Base-by-base conservation (phyloP, 1,140 invertebrate species). In the Drosophila melanogaster region DNA sequence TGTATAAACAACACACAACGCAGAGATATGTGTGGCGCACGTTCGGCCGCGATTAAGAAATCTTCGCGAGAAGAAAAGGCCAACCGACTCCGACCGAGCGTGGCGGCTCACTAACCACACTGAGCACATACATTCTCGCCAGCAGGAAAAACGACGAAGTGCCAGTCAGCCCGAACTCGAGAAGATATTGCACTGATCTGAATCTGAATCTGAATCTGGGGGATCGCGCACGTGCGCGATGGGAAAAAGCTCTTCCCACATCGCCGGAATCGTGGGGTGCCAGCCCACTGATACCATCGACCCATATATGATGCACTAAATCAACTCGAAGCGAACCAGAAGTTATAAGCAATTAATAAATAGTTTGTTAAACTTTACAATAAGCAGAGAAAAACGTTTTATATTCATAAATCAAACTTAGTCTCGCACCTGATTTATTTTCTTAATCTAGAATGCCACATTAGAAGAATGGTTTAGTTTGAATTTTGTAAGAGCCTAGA, bases 21-120 rank as follows among this genome's bases (percentile, higher is more conserved):
- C 26, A 59, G 61, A 37, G 37, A 60, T 59, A 17, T 57, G 33
- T 19, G 40, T 19, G 41, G 83, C 51, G 56, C 79, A 87, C 83
- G 83, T 83, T 79, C 76, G 24, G 24, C 60, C 65, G 30, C 58
- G 64, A 61, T 46, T 33, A 51, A 22, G 53, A 75, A 59, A 72
- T 47, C 22, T 57, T 58, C 61, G 66, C 46, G 62, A 61, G 40
- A 47, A 53, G 73, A 84, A 49, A 57, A 70, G 61, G 43, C 55
- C 64, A 70, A 71, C 69, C 76, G 59, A 69, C 71, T 65, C 44
- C 66, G 51, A 60, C 72, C 51, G 83, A 72, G 50, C 66, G 59
- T 79, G 66, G 56, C 75, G 64, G 73, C 55, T 50, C 67, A 86
- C 79, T 86, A 79, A 81, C 69, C 55, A 53, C 67, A 86, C 78